These are phyloP conservation scores for Pentalonia nigronervosa DNA, from an alignment of 1,140 invertebrate species.

Conservation along the genomic window DNA sequence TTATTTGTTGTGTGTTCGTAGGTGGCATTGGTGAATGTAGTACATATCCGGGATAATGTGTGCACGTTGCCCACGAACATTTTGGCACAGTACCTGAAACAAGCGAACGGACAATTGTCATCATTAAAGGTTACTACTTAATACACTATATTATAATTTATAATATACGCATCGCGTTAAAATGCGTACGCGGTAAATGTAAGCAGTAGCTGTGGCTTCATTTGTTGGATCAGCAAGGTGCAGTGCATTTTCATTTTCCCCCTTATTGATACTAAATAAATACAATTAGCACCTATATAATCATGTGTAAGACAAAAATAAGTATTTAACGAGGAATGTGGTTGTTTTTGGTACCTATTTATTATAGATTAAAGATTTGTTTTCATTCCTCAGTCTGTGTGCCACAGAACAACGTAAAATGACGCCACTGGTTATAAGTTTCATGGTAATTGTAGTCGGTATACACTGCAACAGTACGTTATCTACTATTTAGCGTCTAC, in stretches of 20 bases:
- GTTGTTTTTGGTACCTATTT: background rate
- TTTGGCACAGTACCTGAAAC: constrained; percentile 81
- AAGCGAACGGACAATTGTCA: constrained; percentile 80
- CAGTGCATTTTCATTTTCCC: background rate
- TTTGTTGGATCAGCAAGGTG: background rate
- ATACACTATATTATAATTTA: background rate
- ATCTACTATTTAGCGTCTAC: background rate
- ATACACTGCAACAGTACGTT: background rate
- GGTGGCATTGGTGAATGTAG: constrained; percentile 80
- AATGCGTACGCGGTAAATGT: background rate
- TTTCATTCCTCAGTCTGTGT: background rate
- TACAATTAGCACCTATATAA: background rate
- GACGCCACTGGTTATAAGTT: too few relatives aligned
- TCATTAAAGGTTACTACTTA: constrained; percentile 74
- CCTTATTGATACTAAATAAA: background rate
- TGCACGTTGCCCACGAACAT: constrained; percentile 79
- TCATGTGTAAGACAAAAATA: background rate
- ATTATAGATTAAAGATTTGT: background rate
- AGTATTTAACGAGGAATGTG: background rate
- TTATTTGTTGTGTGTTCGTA: constrained; percentile 62
- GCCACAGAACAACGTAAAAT: background rate
- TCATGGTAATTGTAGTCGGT: background rate
- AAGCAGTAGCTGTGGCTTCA: background rate
- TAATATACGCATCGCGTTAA: background rate
- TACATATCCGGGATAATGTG: constrained; percentile 79